Base-by-base conservation (phyloP, 2,113 vertebrate genomes). In the Mionectes macconnelli region DNA sequence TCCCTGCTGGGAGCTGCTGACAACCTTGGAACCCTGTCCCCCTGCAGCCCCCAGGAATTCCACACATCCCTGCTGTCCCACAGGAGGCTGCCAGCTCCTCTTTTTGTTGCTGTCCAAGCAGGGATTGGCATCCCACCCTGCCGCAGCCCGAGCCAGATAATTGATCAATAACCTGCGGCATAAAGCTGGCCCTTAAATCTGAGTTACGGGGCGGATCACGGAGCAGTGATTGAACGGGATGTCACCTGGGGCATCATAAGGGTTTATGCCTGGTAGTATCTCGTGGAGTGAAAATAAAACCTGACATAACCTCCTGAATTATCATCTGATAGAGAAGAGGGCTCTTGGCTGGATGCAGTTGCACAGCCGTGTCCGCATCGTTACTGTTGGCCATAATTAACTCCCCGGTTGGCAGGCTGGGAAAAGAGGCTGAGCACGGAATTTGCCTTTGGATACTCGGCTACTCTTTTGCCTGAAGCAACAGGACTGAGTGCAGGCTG, bases 241-340 rank as follows among this genome's bases (percentile, higher is more conserved):
- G 11, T 82, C 79, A 30, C 83, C 10, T 3, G 28, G 69, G 79
- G 47, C 72, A 67, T 42, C 50, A 0, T 23, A 12, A 37, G 9
- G 0, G 6, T 92, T 95, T 89, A 47, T 92, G 93, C 28, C 79
- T 84, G 86, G 35, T 56, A 8, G 47, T 50, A 31, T 64, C 67
- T 70, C 5, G 55, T 31, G 25, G 80, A 78, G 72, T 67, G 33
- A 74, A 93, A 90, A 93, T 56, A 57, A 90, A 90, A 70, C 21
- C 86, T 76, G 82, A 74, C 72, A 93, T 44, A 42, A 50, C 45
- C 10, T 39, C 75, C 84, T 83, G 91, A 93, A n/a, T 88, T 35
- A 79, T 33, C 75, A 81, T 81, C 66, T 89, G 93, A 47, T 25
- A 8, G 37, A 44, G 81, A 60, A 16, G 17, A 57, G 67, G 66